phyloP scores from a whole-genome alignment of 2,113 vertebrate species.

The Apus apus region DNA sequence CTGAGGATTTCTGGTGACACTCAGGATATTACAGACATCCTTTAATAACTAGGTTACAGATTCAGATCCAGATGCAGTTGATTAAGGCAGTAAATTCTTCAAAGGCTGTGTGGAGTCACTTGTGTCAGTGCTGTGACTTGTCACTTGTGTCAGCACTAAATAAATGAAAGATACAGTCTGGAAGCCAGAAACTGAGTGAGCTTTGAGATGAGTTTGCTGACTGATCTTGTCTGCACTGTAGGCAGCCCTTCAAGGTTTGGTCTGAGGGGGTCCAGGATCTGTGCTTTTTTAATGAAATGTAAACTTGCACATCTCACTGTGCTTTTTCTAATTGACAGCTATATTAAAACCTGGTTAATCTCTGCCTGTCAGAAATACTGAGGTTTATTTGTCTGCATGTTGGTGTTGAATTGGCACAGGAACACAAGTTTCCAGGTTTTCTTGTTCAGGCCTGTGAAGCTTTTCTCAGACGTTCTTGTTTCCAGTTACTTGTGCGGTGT shows the following conservation, averaged over 20 bases:
- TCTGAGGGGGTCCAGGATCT: neutral
- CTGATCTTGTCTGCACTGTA: neutral
- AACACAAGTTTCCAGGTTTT: neutral
- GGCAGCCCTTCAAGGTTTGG: neutral
- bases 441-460: neutral
- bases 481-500: neutral
- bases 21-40: neutral
- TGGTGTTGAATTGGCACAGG: neutral
- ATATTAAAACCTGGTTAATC: neutral
- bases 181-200: neutral
- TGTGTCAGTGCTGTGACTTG: slow-evolving; percentile 16
- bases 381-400: neutral
- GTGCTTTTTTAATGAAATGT: neutral
- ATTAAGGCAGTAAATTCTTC: slow-evolving; percentile 14
- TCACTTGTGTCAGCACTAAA: slow-evolving; percentile 17
- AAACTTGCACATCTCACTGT: neutral
- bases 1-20: neutral
- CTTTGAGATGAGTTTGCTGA: neutral
- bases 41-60: slow-evolving; percentile 13
- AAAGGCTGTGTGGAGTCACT: neutral
- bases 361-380: neutral
- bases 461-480: neutral
- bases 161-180: neutral
- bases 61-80: slow-evolving; percentile 8
- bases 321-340: neutral